Conservation (phyloP, 2,113 vertebrate species). For the Synchiropus splendidus region DNA sequence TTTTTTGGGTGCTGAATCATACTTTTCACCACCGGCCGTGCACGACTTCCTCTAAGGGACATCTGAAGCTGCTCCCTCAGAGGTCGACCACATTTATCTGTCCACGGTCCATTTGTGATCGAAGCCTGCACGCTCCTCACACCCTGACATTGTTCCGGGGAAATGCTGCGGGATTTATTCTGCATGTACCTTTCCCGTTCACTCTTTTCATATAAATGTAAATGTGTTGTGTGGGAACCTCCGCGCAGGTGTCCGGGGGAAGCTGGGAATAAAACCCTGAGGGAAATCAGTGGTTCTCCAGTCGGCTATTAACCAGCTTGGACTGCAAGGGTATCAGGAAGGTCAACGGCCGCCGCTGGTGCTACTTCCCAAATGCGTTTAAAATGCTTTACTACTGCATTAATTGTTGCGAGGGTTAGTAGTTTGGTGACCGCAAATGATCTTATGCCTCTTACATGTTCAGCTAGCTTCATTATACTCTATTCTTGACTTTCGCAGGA, state of each 20-base stretch:
- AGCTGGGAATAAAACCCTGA: conserved; percentile 6
- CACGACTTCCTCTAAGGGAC: conserved; percentile 27
- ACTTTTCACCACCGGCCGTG: no score
- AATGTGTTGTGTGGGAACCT: conserved; percentile 57
- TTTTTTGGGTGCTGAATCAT: no score
- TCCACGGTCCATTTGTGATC: conserved; percentile 37
- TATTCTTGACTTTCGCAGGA: no score
- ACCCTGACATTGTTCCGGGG: conserved; percentile 40
- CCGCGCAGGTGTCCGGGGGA: conserved; percentile 30
- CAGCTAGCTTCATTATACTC: no score
- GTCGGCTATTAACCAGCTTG: conserved; percentile 31
- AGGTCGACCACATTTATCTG: conserved; percentile 39
- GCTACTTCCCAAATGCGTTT: conserved; percentile 23
- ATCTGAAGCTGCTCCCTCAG: conserved; percentile 35
- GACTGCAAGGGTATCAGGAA: conserved; percentile 9
- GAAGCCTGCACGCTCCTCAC: conserved; percentile 30
- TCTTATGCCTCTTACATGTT: no score
- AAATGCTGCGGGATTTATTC: conserved; percentile 45
- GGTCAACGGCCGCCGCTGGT: conserved; percentile 33
- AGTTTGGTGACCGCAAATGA: no score
- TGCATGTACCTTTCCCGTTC: conserved; percentile 34
- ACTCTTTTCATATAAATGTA: conserved; percentile 64
- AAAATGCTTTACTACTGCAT: no score
- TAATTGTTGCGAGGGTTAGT: no score
- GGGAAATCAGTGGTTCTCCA: conserved; percentile 46